Evolutionary conservation across 1,140 invertebrate species (phyloP), one percentile per base, ranked within the genome.

Genomic region (Aphelenchoides besseyi): DNA sequence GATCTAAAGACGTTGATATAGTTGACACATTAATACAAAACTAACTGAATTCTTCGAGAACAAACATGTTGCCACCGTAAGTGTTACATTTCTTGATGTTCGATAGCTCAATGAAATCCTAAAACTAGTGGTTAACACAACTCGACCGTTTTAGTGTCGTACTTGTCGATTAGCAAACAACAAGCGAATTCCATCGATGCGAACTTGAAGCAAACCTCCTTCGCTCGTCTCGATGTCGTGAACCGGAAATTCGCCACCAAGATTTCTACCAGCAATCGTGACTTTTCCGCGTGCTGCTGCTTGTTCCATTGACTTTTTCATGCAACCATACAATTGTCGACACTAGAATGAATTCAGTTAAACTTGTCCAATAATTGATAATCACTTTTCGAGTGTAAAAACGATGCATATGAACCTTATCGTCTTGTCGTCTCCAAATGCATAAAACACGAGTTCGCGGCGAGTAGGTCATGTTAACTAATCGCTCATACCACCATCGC

Each of bases 91-190:
- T 98, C 86, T 94, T 90, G 88, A 98, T 98, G 88, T 97, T 94
- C 88, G 94, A 92, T 88, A 99, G 90, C 86, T 94, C 91, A 87
- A 98, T 94, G 89, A 99, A 98, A 88, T 97, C 97, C 95, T 98
- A 90, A 83, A 94, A 93, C 84, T 79, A 77, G 12, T n/a, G 36
- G 48, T 29, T 32, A 26, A 29, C 29, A 72, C 32, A 73, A 55
- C 41, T 29, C 33, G 23, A 2, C 35, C 18, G 12, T 64, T 54
- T 29, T 68, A 66, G 3, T 5, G n/a, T 16, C 5, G 64, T 91
- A 98, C 95, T 93, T 98, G 97, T 90, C 94, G 96, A 85, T 95
- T 95, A 75, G 94, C 95, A 88, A 98, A 97, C 71, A 97, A 90
- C 72, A 98, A 90, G 76, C 94, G 93, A 80, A 98, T 94, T 78